phyloP scores from a whole-genome alignment of 2,797 vertebrate species.

The Sebastes trivittatus region DNA sequence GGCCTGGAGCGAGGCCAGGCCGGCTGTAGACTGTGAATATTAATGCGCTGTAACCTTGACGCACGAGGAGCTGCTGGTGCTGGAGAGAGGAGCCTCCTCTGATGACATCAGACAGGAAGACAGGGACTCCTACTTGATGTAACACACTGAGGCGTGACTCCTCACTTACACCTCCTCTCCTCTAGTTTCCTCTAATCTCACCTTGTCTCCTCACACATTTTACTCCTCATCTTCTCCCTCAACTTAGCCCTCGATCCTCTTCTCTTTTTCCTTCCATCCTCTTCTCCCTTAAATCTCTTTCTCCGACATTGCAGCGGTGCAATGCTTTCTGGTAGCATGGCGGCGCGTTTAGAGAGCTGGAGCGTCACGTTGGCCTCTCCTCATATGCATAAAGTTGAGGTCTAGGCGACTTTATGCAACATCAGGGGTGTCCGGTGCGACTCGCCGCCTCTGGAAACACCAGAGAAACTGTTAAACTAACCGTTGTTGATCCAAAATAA shows the following conservation, averaged over 20 bases:
- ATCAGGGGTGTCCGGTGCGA: no score
- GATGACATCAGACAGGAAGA: conserved; percentile 73
- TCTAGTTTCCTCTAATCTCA: neutral
- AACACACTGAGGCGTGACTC: conserved; percentile 18
- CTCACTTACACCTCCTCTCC: neutral
- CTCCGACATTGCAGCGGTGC: neutral
- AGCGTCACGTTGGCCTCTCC: no score
- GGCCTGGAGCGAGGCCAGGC: conserved; percentile 43
- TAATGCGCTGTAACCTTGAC: conserved; percentile 76
- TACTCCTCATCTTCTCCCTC: neutral
- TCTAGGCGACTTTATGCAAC: no score
- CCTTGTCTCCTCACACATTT: neutral
- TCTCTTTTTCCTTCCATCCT: neutral
- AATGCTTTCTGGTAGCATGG: no score
- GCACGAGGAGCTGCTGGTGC: conserved; percentile 49
- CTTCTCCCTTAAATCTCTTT: neutral
- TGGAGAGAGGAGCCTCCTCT: conserved; percentile 41
- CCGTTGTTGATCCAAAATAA: no score
- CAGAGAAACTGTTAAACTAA: no score
- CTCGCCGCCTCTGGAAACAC: no score
- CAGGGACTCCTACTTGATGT: conserved; percentile 55
- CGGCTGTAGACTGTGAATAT: conserved; percentile 60
- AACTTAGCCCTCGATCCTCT: neutral
- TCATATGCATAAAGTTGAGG: no score
- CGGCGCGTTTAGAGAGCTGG: accelerated